Percentiles rank a stretch among this genome's conserved stretches.
phyloP scores from a whole-genome alignment of 23 tunicate species.

The Halocynthia roretzi region DNA sequence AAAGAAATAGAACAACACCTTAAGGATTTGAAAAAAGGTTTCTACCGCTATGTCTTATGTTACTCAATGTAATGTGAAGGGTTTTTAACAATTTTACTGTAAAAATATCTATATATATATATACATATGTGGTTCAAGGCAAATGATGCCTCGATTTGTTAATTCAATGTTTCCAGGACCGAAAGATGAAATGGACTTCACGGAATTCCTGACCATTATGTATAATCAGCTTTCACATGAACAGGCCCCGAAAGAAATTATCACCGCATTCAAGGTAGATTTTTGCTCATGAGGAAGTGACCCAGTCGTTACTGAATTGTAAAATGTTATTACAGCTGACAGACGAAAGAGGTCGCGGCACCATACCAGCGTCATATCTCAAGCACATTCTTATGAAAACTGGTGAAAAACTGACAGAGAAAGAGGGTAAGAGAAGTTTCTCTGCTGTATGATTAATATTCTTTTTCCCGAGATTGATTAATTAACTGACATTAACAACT shows the following conservation, averaged over 20 bases:
- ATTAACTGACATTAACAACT: too few species aligned
- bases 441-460: too few species aligned
- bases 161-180: slow-evolving; percentile 39
- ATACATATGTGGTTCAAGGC: too few species aligned
- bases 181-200: slow-evolving; percentile 72
- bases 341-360: slow-evolving; percentile 34
- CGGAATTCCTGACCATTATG: slow-evolving; percentile 74
- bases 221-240: slow-evolving; percentile 63
- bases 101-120: too few species aligned
- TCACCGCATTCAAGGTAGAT: slow-evolving; percentile 43
- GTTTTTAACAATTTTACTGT: background rate
- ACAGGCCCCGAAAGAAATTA: slow-evolving; percentile 46
- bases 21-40: slow-evolving; percentile 35
- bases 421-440: slow-evolving; percentile 43
- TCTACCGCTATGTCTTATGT: background rate
- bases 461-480: too few species aligned
- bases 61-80: too few species aligned
- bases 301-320: background rate
- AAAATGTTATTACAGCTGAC: slow-evolving; percentile 20
- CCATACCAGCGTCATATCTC: slow-evolving; percentile 36
- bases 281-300: background rate
- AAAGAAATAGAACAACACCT: slow-evolving; percentile 52
- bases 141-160: too few species aligned
- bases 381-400: slow-evolving; percentile 71
- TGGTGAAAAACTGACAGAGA: slow-evolving; percentile 60